A percentile compares a stretch with the other conserved stretches of the same genome.
Evolutionary conservation across 2,888 invertebrate genomes (phyloP).

Genomic region (Phragmatobia fuliginosa): DNA sequence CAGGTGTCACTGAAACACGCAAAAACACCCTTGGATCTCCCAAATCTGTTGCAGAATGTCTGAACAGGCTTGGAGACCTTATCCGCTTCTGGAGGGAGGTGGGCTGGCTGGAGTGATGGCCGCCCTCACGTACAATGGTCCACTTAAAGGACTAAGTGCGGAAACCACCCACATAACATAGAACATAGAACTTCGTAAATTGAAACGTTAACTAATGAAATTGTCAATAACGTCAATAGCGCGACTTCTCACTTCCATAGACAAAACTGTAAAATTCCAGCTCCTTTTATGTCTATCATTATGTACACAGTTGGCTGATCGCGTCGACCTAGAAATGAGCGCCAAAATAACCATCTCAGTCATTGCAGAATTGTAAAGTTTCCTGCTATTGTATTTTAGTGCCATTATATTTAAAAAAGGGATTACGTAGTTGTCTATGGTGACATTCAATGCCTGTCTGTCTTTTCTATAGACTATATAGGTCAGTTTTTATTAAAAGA

Average conservation of each 20-base stretch:
- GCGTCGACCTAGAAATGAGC: constrained; percentile 47
- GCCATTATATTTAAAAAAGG: constrained; percentile 8
- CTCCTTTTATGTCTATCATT: constrained; percentile 35
- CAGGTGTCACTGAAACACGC: too few species aligned
- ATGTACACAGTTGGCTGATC: constrained; percentile 48
- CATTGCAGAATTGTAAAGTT: constrained; percentile 48
- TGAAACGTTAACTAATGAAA: background rate
- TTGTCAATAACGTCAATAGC: background rate
- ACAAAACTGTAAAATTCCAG: constrained; percentile 17
- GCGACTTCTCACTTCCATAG: background rate
- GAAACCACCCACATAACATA: too few species aligned
- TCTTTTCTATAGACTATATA: background rate
- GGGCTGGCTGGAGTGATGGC: too few species aligned
- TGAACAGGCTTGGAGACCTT: too few species aligned
- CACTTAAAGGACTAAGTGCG: too few species aligned
- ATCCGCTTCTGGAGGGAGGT: too few species aligned
- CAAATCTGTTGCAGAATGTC: too few species aligned
- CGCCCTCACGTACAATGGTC: too few species aligned
- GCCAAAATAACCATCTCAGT: constrained; percentile 48
- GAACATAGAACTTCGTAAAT: too few species aligned
- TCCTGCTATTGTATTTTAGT: constrained; percentile 46
- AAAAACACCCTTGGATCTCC: too few species aligned
- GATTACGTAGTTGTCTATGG: background rate
- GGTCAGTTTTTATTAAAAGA: constrained; percentile 6
- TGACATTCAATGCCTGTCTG: background rate